These are phyloP conservation scores for Danio aesculapii DNA, from an alignment of 2,797 vertebrate genomes.

Conservation along the genomic window DNA sequence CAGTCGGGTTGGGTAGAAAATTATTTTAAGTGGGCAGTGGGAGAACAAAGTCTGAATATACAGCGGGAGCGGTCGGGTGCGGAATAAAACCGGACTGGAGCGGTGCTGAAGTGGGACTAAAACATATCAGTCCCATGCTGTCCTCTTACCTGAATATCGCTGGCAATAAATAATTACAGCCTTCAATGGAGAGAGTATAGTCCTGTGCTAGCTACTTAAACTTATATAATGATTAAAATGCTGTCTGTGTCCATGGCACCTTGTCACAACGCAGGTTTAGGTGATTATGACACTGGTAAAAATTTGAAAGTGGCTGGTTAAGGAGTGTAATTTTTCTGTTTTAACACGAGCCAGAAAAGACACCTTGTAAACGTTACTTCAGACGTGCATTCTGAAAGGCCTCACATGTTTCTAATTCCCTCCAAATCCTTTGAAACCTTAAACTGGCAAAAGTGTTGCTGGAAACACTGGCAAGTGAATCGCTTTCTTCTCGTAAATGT, in stretches of 20 bases:
- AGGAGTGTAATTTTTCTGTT: background rate
- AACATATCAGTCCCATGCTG: no score
- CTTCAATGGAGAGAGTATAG: no score
- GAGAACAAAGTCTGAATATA: no score
- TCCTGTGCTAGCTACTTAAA: no score
- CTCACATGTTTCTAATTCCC: constrained; percentile 25
- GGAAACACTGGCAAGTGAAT: constrained; percentile 5
- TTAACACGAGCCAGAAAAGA: constrained; percentile 7
- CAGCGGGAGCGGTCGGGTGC: no score
- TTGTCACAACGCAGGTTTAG: background rate
- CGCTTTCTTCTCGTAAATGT: background rate
- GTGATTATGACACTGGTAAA: constrained; percentile 7
- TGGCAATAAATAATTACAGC: no score
- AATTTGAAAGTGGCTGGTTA: background rate
- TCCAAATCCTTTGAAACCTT: background rate
- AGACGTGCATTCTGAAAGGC: background rate
- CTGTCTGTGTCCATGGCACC: background rate
- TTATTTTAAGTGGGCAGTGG: no score
- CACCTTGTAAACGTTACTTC: background rate
- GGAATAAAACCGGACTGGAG: no score
- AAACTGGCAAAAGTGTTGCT: background rate
- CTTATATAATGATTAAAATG: background rate
- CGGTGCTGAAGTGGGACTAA: no score
- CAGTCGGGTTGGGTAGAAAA: no score
- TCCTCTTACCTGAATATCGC: no score